Percentiles rank a stretch among this genome's conserved stretches.
Evolutionary conservation across 2,113 vertebrate species (phyloP).

Genomic region (Thalassarche chlororhynchos): DNA sequence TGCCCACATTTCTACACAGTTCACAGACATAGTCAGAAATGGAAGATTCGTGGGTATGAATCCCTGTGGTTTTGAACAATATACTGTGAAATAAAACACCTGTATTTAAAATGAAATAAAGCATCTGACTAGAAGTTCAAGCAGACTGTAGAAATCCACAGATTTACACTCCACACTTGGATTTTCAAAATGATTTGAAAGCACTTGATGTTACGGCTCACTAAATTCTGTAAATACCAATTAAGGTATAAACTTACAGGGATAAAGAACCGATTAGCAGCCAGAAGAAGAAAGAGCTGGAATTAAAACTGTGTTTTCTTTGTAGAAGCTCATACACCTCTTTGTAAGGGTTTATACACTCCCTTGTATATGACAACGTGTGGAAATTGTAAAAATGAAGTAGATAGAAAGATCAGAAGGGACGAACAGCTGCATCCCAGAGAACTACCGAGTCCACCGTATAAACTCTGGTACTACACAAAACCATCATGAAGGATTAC

Average conservation of each 20-base stretch:
- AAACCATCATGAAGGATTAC: fast-evolving
- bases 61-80: neutral
- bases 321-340: neutral
- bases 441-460: fast-evolving
- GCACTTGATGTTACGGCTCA: neutral
- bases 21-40: neutral
- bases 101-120: neutral
- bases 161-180: neutral
- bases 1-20: neutral
- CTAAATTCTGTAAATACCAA: neutral
- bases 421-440: neutral
- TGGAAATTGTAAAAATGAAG: neutral
- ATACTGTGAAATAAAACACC: neutral
- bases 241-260: neutral
- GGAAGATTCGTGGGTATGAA: neutral
- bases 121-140: neutral
- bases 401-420: fast-evolving
- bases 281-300: neutral
- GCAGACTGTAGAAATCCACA: neutral
- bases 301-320: neutral
- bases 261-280: neutral
- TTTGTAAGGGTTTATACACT: fast-evolving
- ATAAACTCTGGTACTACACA: fast-evolving
- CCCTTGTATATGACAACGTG: fast-evolving
- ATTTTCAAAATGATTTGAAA: neutral